Evolutionary conservation across 2,888 invertebrate genomes (phyloP).

Genomic region (Acheta domesticus): DNA sequence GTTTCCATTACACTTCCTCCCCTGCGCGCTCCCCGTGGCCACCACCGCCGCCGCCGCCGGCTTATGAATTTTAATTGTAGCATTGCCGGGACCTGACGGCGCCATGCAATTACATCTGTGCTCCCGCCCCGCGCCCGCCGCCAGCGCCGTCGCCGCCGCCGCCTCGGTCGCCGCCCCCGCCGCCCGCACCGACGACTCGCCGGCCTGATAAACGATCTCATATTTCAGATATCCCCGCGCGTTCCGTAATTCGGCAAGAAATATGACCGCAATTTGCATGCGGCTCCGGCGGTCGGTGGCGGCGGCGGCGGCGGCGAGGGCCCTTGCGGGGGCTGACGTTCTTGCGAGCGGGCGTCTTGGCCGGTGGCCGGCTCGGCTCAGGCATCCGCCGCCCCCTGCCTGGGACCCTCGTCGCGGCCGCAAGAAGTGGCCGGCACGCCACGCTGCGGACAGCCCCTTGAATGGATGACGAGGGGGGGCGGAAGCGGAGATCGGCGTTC

Average conservation of each 20-base stretch:
- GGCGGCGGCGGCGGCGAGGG: neutral
- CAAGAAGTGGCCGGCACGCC: neutral
- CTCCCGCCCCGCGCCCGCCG: neutral
- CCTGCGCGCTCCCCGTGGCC: neutral
- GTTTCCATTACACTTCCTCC: constrained; percentile 18
- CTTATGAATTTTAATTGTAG: constrained; percentile 18
- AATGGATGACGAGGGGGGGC: neutral
- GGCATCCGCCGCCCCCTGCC: neutral
- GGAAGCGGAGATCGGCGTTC: too few relatives aligned
- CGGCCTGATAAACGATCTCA: constrained; percentile 10
- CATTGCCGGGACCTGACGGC: constrained; percentile 18
- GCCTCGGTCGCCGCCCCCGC: neutral
- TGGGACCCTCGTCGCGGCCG: neutral
- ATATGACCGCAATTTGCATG: constrained; percentile 9
- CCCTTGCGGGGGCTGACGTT: neutral
- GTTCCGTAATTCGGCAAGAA: neutral
- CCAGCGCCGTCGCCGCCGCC: neutral
- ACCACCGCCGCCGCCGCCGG: neutral
- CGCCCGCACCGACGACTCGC: neutral
- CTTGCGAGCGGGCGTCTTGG: neutral
- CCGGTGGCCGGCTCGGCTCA: neutral
- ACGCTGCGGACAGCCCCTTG: neutral
- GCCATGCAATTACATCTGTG: constrained; percentile 10
- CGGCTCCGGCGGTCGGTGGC: neutral
- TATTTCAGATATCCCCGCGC: constrained; percentile 18